These are phyloP conservation scores for Phaenicophaeus curvirostris DNA, from an alignment of 2,797 vertebrate genomes.

Conservation along the genomic window DNA sequence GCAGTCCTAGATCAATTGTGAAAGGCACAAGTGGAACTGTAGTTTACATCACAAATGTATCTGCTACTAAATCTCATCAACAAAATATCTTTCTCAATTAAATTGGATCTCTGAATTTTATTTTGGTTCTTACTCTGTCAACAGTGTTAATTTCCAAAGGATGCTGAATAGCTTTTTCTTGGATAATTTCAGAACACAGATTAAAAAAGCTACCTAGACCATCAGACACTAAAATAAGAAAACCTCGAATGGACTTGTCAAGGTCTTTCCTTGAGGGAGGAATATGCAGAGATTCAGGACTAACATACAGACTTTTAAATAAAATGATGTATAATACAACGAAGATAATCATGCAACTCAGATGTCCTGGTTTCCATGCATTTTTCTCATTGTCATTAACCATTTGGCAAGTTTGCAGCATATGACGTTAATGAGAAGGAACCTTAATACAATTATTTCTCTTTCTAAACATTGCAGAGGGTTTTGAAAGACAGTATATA, in stretches of 20 bases:
- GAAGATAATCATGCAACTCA: not conserved
- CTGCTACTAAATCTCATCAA: not conserved
- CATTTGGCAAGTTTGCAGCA: not conserved
- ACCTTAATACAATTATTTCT: not conserved
- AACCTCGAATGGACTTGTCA: not conserved
- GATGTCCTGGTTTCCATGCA: not conserved
- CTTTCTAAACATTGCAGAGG: not conserved
- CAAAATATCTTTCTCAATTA: not conserved
- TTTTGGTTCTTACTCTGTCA: not conserved
- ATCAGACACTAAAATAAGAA: not conserved
- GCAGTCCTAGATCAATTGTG: not conserved
- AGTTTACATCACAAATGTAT: not conserved
- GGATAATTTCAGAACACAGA: not conserved
- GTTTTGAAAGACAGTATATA: not conserved
- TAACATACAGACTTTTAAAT: not conserved
- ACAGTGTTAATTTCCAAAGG: not conserved
- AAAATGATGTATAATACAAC: not conserved
- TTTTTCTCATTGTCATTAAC: not conserved
- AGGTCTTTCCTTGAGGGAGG: not conserved
- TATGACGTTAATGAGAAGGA: not conserved
- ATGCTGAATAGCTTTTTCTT: not conserved
- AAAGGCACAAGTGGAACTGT: not conserved
- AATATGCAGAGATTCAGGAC: not conserved
- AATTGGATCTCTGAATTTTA: not conserved
- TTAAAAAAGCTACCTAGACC: not conserved